Evolutionary conservation across 2,797 vertebrate genomes (phyloP).

Genomic region (Arrhamphus sclerolepis): DNA sequence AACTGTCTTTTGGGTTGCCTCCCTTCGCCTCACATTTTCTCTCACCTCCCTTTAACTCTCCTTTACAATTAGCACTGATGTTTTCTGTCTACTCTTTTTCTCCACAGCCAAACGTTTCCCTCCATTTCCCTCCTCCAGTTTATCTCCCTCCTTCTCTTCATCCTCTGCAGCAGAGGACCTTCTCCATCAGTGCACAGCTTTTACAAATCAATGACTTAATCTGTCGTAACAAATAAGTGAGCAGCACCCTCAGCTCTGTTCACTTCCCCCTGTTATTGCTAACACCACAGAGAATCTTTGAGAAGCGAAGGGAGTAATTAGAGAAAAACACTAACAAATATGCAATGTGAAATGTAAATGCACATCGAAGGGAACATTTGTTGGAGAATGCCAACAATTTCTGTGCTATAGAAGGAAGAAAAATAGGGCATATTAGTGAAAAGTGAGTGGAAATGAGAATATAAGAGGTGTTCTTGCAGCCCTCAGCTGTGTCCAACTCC

Average conservation of each 20-base stretch:
- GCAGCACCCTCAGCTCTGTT: slow-evolving; percentile 66
- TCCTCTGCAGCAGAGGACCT: slow-evolving; percentile 62
- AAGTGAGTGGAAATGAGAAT: neutral
- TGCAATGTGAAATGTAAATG: slow-evolving; percentile 3
- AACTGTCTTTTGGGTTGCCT: slow-evolving; percentile 54
- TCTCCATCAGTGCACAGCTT: slow-evolving; percentile 80
- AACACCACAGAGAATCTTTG: slow-evolving; percentile 25
- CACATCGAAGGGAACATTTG: neutral
- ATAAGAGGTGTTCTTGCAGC: slow-evolving; percentile 19
- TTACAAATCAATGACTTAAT: slow-evolving; percentile 85
- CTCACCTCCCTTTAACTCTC: slow-evolving; percentile 49
- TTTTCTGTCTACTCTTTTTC: slow-evolving; percentile 22
- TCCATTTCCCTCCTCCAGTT: slow-evolving; percentile 13
- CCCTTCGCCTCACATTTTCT: slow-evolving; percentile 29
- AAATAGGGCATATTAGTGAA: slow-evolving; percentile 17
- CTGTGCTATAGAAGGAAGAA: neutral
- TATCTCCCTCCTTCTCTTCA: slow-evolving; percentile 11
- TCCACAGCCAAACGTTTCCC: slow-evolving; percentile 34
- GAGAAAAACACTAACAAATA: slow-evolving; percentile 15
- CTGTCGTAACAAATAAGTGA: slow-evolving; percentile 84
- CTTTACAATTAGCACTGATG: slow-evolving; percentile 39
- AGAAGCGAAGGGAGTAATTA: slow-evolving; percentile 20
- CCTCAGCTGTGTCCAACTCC: slow-evolving; percentile 51
- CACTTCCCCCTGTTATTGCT: slow-evolving; percentile 30
- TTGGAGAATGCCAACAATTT: neutral